These are phyloP conservation scores for Luidia sarsii DNA, from an alignment of 53 echinoderm and acorn worm species.

Conservation along the genomic window DNA sequence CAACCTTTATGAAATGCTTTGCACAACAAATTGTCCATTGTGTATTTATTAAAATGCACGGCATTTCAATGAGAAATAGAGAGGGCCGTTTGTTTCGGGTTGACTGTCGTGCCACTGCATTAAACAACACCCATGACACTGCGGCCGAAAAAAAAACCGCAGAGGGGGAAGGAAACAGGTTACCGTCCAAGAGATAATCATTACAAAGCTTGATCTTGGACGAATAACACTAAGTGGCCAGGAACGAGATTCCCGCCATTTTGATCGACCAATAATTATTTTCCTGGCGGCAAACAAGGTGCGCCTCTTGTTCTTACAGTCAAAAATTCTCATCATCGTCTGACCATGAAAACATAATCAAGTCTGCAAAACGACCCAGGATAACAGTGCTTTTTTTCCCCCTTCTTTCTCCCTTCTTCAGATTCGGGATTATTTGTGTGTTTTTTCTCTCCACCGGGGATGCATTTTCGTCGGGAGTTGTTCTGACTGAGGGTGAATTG, in stretches of 20 bases:
- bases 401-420: slow-evolving; percentile 11
- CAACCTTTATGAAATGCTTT: neutral
- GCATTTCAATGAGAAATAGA: slow-evolving; percentile 39
- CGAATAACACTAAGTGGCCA: slow-evolving; percentile 17
- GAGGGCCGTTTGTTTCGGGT: slow-evolving; percentile 29
- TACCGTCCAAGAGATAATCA: too few species aligned
- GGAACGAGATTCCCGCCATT: too few species aligned
- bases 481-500: slow-evolving; percentile 29
- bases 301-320: too few species aligned
- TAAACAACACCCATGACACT: slow-evolving; percentile 26
- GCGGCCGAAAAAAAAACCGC: slow-evolving; percentile 3
- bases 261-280: too few species aligned
- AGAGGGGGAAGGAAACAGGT: neutral
- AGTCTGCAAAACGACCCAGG: neutral
- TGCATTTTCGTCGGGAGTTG: slow-evolving; percentile 5
- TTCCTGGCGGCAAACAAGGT: too few species aligned
- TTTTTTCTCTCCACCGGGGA: neutral
- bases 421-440: slow-evolving; percentile 23
- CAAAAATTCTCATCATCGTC: too few species aligned
- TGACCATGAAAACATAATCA: too few species aligned
- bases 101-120: slow-evolving; percentile 55
- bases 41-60: slow-evolving; percentile 62
- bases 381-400: slow-evolving; percentile 1
- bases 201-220: slow-evolving; percentile 37
- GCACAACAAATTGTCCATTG: slow-evolving; percentile 53